Evolutionary conservation across 1,140 invertebrate genomes (phyloP), one percentile per base, ranked within the genome.

Genomic region (Mycetomoellerius zeteki): DNA sequence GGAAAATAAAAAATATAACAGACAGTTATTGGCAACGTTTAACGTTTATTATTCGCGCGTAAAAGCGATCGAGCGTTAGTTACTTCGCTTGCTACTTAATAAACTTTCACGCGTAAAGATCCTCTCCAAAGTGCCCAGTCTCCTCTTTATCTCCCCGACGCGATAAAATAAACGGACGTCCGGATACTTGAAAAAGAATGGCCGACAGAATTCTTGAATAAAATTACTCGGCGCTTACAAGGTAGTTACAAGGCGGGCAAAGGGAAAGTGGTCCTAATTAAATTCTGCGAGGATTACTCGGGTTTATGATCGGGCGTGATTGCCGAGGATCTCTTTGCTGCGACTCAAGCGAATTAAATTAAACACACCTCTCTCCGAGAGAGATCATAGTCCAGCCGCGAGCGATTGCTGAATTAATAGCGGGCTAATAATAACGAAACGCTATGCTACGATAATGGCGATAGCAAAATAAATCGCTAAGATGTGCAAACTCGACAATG

Each of bases 171-270:
- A 80, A 80, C 77, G 62, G 24, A 75, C 54, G 58, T 52, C 56
- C 27, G 67, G 76, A 87, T 75, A 88, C 69, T 85, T 69, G 76
- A 86, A 87, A 88, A 86, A 87, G 85, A 64, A 62, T 90, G 60
- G 76, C 52, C 76, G 85, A 82, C 60, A 67, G 85, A 82, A 72
- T 90, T 77, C 87, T 89, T 69, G 88, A 90, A 92, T 91, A 86
- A 92, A 92, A 92, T 89, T 92, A 88, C 88, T 92, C 86, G 86
- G 90, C 85, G 86, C 82, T 87, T 92, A 91, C 78, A 89, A 86
- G 81, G 76, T 86, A 86, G 54, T 76, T 87, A 90, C 60, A 78
- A 85, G 73, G 76, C 27, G 50, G 33, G 60, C 73, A 43, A 52
- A 54, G 80, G 50, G 69, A 84, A 84, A 84, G 80, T 84, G 58